These are phyloP conservation scores for Thaleichthys pacificus DNA, from an alignment of 2,797 vertebrate genomes.

Conservation along the genomic window DNA sequence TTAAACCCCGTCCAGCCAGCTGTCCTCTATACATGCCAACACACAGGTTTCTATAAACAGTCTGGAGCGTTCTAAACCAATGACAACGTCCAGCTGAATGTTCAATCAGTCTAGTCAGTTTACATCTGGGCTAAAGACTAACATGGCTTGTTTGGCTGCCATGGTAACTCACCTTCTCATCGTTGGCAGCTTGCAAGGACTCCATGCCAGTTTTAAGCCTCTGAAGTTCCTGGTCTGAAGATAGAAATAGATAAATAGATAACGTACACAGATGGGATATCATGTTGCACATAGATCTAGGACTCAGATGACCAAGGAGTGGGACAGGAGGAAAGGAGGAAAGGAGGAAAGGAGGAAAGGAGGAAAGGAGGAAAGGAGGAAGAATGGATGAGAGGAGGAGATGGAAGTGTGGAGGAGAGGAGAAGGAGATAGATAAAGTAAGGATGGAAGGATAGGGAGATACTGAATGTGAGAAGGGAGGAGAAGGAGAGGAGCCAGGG, in stretches of 20 bases:
- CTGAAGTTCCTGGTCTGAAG: slow-evolving; percentile 90
- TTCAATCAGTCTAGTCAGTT: slow-evolving; percentile 19
- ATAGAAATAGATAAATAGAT: slow-evolving; percentile 31
- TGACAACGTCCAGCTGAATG: slow-evolving; percentile 16
- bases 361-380: background rate
- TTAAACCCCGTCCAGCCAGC: slow-evolving; percentile 36
- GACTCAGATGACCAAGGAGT: background rate
- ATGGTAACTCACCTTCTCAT: slow-evolving; percentile 85
- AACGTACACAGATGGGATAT: background rate
- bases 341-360: background rate
- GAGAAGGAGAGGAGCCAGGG: background rate
- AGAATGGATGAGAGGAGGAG: slow-evolving; percentile 18
- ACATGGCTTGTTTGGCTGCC: slow-evolving; percentile 15
- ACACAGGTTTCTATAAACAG: background rate
- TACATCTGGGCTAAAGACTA: slow-evolving; percentile 10
- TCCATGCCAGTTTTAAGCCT: slow-evolving; percentile 88
- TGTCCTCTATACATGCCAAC: slow-evolving; percentile 30
- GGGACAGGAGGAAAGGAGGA: background rate
- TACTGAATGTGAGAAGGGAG: too few relatives aligned
- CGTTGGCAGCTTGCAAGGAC: slow-evolving; percentile 83
- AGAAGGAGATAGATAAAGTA: slow-evolving; percentile 6
- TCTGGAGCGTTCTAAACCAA: slow-evolving; percentile 14
- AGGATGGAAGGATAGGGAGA: too few relatives aligned
- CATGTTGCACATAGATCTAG: background rate
- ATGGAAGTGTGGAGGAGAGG: too few relatives aligned